Evolutionary conservation across 2,888 invertebrate species (phyloP).

Genomic region (Shargacucullia verbasci): DNA sequence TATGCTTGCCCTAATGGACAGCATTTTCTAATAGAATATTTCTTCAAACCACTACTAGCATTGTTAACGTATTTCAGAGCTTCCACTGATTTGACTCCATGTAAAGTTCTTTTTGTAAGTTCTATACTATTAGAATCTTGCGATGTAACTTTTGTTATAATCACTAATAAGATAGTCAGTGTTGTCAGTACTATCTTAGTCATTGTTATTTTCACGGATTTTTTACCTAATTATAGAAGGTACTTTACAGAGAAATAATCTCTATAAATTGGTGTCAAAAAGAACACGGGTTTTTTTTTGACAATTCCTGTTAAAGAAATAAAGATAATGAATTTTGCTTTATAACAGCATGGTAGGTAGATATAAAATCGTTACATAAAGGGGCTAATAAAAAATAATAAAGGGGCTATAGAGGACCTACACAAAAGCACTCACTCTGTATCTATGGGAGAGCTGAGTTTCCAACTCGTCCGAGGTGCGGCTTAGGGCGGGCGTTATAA

Average conservation of each 20-base stretch:
- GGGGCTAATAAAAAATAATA: no score
- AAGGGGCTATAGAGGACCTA: no score
- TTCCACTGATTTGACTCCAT: slow-evolving; percentile 60
- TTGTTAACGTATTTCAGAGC: slow-evolving; percentile 65
- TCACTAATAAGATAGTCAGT: slow-evolving; percentile 30
- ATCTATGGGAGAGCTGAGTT: no score
- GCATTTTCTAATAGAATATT: slow-evolving; percentile 71
- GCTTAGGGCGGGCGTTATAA: no score
- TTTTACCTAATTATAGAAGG: not conserved
- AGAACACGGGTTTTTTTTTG: no score
- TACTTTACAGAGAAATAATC: slow-evolving; percentile 1
- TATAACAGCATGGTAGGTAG: no score
- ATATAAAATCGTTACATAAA: no score
- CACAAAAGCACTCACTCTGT: no score
- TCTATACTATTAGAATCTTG: slow-evolving; percentile 29
- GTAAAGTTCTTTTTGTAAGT: slow-evolving; percentile 26
- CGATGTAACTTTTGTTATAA: slow-evolving; percentile 22
- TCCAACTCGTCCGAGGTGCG: no score
- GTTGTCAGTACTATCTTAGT: slow-evolving; percentile 17
- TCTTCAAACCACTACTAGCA: slow-evolving; percentile 61
- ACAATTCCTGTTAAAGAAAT: no score
- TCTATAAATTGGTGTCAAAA: not conserved
- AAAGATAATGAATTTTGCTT: no score
- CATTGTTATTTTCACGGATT: not conserved
- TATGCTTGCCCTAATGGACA: slow-evolving; percentile 70